Evolutionary conservation across 2,888 invertebrate species (phyloP).

Genomic region (Cynaeus angustus): DNA sequence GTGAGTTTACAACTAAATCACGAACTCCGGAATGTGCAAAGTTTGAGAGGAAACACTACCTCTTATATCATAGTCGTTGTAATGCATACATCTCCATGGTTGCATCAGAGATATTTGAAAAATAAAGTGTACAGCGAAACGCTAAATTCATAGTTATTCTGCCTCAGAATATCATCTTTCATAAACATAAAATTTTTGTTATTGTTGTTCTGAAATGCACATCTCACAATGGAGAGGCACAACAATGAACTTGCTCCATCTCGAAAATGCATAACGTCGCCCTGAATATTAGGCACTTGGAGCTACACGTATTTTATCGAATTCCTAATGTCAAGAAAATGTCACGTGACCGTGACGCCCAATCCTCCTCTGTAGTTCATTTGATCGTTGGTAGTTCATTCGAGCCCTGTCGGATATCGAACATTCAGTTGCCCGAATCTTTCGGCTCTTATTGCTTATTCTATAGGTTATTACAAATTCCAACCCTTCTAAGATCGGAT

Average conservation of each 20-base stretch:
- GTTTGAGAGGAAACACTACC: conserved; percentile 58
- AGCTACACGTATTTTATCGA: conserved; percentile 5
- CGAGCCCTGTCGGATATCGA: conserved; percentile 51
- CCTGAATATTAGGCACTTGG: too few species aligned
- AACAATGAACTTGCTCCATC: background rate
- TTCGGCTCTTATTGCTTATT: conserved; percentile 66
- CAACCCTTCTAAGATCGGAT: conserved; percentile 65
- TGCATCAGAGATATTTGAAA: conserved; percentile 11
- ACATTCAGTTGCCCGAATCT: conserved; percentile 53
- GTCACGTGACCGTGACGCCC: conserved; percentile 27
- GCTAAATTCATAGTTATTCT: too few species aligned
- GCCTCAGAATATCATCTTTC: too few species aligned
- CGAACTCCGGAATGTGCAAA: conserved; percentile 60
- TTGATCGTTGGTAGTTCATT: conserved; percentile 52
- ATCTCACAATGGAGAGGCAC: too few species aligned
- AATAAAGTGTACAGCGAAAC: conserved; percentile 8
- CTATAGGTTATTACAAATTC: conserved; percentile 68
- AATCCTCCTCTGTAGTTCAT: conserved; percentile 49
- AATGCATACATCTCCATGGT: conserved; percentile 39
- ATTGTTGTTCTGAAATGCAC: too few species aligned
- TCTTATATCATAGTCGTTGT: conserved; percentile 34
- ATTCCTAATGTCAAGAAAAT: conserved; percentile 20
- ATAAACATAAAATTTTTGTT: too few species aligned
- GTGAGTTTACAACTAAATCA: conserved; percentile 64
- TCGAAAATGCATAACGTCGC: background rate